Percentiles rank a stretch among this genome's conserved stretches.
Evolutionary conservation across 2,113 vertebrate species (phyloP).

Genomic region (Amblyopsis rosae): DNA sequence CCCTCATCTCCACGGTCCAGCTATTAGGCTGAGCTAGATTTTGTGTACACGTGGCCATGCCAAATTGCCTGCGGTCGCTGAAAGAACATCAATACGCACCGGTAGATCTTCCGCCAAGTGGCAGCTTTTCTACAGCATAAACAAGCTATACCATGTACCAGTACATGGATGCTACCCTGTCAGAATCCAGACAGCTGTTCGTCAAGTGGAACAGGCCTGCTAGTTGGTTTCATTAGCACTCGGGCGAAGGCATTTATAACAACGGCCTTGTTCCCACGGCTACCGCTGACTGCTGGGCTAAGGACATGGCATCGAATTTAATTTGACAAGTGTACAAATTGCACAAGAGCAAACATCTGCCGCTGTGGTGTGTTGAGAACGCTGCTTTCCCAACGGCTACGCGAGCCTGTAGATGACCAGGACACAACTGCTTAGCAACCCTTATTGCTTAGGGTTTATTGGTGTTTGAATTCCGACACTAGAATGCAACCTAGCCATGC

Average conservation of each 20-base stretch:
- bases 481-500: background rate
- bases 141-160: slow-evolving; percentile 65
- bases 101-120: slow-evolving; percentile 51
- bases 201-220: slow-evolving; percentile 45
- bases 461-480: background rate
- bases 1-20: slow-evolving; percentile 23
- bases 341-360: slow-evolving; percentile 79
- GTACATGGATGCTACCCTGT: slow-evolving; percentile 54
- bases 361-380: slow-evolving; percentile 62
- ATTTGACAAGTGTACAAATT: slow-evolving; percentile 69
- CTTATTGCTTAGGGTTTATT: slow-evolving; percentile 10
- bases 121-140: slow-evolving; percentile 59
- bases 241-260: slow-evolving; percentile 65
- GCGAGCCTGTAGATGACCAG: slow-evolving; percentile 66
- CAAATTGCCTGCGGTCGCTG: slow-evolving; percentile 55
- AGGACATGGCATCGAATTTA: slow-evolving; percentile 64
- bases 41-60: slow-evolving; percentile 37
- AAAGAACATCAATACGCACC: slow-evolving; percentile 59
- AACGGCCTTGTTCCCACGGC: slow-evolving; percentile 52
- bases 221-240: slow-evolving; percentile 73
- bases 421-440: slow-evolving; percentile 4
- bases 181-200: slow-evolving; percentile 56
- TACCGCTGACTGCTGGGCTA: slow-evolving; percentile 39
- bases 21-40: slow-evolving; percentile 49
- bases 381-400: slow-evolving; percentile 61